Evolutionary conservation across 2,113 vertebrate species (phyloP).

Genomic region (Reinhardtius hippoglossoides): DNA sequence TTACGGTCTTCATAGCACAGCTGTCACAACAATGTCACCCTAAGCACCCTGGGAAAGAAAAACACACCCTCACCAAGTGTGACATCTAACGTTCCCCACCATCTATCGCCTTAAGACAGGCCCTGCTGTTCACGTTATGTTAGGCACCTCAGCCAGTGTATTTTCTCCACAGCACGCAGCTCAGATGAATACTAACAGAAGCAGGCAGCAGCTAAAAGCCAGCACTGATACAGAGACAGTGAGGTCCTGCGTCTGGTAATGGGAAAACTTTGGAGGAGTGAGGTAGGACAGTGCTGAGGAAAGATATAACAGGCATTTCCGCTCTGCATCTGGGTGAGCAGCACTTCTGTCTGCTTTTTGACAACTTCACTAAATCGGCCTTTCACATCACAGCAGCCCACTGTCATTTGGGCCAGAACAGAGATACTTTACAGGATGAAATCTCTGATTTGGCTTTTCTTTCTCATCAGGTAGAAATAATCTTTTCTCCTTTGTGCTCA

Average conservation of each 20-base stretch:
- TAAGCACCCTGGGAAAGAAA: background rate
- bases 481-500: background rate
- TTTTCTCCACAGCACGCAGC: slow-evolving; percentile 18
- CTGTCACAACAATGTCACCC: slow-evolving; percentile 60
- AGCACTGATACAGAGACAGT: slow-evolving; percentile 1
- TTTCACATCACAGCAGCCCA: background rate
- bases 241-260: slow-evolving; percentile 1
- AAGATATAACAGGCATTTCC: background rate
- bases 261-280: background rate
- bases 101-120: slow-evolving; percentile 30
- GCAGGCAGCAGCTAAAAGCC: slow-evolving; percentile 15
- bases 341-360: slow-evolving; percentile 4
- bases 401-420: background rate
- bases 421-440: too few species aligned
- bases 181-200: background rate
- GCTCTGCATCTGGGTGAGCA: slow-evolving; percentile 3
- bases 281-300: background rate
- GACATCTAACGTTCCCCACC: slow-evolving; percentile 46
- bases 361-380: background rate
- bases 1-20: slow-evolving; percentile 31
- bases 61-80: slow-evolving; percentile 28
- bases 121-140: slow-evolving; percentile 41
- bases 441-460: background rate
- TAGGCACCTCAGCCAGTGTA: slow-evolving; percentile 26
- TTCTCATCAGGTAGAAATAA: background rate